Evolutionary conservation across 2,888 invertebrate species (phyloP).

Genomic region (Argyresthia goedartella): DNA sequence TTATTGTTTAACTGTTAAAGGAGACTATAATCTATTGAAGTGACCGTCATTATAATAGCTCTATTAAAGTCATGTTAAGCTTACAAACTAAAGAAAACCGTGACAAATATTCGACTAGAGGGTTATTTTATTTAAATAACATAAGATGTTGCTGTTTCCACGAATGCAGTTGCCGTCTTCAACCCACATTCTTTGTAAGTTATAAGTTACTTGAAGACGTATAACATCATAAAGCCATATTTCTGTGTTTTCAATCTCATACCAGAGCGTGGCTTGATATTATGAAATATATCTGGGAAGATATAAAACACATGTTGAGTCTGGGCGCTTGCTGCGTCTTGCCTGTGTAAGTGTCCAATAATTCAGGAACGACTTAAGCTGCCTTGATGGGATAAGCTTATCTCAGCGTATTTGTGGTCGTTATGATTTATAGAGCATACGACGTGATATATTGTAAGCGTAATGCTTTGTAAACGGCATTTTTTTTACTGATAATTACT

Average conservation of each 20-base stretch:
- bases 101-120: neutral
- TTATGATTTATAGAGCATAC: constrained; percentile 30
- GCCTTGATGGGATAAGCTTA: constrained; percentile 38
- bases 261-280: constrained; percentile 34
- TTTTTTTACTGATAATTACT: too few relatives aligned
- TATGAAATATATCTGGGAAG: constrained; percentile 37
- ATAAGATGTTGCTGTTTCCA: constrained; percentile 13
- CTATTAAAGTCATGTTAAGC: too few relatives aligned
- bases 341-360: constrained; percentile 28
- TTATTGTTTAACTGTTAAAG: too few relatives aligned
- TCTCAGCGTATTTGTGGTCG: constrained; percentile 36
- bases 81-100: neutral
- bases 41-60: too few relatives aligned
- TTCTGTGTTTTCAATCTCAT: constrained; percentile 55
- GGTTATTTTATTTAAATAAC: neutral
- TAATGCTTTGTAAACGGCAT: neutral
- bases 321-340: constrained; percentile 29
- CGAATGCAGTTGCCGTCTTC: constrained; percentile 46
- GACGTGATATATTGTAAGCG: constrained; percentile 15
- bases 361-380: constrained; percentile 55
- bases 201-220: neutral
- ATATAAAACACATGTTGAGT: constrained; percentile 58
- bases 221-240: constrained; percentile 11
- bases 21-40: too few relatives aligned
- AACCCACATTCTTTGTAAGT: constrained; percentile 32